Conservation (phyloP, 2,888 invertebrate genomes). For the Drosophila anomalata region DNA sequence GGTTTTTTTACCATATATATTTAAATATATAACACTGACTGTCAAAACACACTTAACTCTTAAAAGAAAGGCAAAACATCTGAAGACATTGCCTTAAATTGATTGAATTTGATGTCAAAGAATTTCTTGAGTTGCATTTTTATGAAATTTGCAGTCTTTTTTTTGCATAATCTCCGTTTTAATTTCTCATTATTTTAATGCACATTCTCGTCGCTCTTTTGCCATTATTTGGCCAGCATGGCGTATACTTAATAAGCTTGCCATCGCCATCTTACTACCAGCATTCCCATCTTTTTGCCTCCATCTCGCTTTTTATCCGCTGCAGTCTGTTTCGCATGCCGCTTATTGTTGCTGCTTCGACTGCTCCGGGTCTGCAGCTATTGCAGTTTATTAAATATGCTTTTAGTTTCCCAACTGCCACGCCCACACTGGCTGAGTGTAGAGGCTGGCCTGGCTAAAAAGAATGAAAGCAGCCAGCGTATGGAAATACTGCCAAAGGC, state of each 20-base stretch:
- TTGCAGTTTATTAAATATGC: constrained; percentile 45
- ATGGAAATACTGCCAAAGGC: constrained; percentile 53
- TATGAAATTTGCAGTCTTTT: neutral
- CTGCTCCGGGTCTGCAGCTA: constrained; percentile 2
- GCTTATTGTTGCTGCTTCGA: constrained; percentile 33
- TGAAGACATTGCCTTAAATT: neutral
- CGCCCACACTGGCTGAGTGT: constrained; percentile 28
- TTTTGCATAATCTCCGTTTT: constrained; percentile 35
- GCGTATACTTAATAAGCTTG: constrained; percentile 48
- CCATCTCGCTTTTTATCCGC: constrained; percentile 11
- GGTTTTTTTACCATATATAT: too few relatives aligned
- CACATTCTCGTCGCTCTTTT: constrained; percentile 34
- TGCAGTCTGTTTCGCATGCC: constrained; percentile 32
- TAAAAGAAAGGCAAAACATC: neutral
- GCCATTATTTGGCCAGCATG: constrained; percentile 39
- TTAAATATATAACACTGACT: too few relatives aligned
- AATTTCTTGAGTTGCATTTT: constrained; percentile 1
- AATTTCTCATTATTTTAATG: constrained; percentile 51
- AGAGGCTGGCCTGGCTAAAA: constrained; percentile 13
- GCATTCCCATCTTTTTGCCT: neutral
- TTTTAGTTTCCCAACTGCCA: constrained; percentile 41
- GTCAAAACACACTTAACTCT: neutral
- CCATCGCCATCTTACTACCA: constrained; percentile 17
- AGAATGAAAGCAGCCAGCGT: constrained; percentile 29
- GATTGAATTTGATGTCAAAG: constrained; percentile 12